Base-by-base conservation (phyloP, 92 coral and sea anemone species). In the Muricea muricata region DNA sequence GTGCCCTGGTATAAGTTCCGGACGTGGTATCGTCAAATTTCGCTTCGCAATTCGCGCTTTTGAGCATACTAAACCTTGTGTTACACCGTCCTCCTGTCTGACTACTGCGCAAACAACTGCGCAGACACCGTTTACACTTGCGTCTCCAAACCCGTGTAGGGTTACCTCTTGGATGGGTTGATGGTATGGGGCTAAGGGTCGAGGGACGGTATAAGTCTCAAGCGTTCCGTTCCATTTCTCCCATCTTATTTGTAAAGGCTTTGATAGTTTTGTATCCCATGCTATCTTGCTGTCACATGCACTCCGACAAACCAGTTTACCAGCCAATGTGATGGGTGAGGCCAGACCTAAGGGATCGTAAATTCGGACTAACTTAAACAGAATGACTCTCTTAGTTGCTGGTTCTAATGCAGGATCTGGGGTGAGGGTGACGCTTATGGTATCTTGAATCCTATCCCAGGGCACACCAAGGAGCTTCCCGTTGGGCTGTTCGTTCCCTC, bases 281-380 rank as follows among this genome's bases (percentile, higher is more conserved):
- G 88, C 63, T 30, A 86, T 13, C 66, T 90, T 86, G 80, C 73
- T 74, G 77, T 90, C 86, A 30, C 93, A 86, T n/a, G 86, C 71
- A 66, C 71, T 76, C 26, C 86, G 90, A 68, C 86, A 86, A 45
- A 90, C 81, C 42, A 75, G 83, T 45, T 90, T 90, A 37, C 90
- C 90, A 20, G 60, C 52, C 21, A 90, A 56, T 28, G 86, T 85
- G 45, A 63, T 65, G 34, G 89, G 89, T 65, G 88, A 84, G 11
- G 83, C 93, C 7, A 82, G 54, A 9, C 93, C 90, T 11, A 90
- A 73, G 24, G 93, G 90, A 17, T 90, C 86, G 52, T 87, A 90
- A 45, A 78, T 87, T 60, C 69, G 68, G 6, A 87, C 89, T 0
- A 79, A 78, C 11, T 90, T 77, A n/a, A 88, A 90, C 67, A 90